A percentile compares a stretch with the other conserved stretches of the same genome.
Evolutionary conservation across 1,140 invertebrate genomes (phyloP).

Genomic region (Eriosoma lanigerum): DNA sequence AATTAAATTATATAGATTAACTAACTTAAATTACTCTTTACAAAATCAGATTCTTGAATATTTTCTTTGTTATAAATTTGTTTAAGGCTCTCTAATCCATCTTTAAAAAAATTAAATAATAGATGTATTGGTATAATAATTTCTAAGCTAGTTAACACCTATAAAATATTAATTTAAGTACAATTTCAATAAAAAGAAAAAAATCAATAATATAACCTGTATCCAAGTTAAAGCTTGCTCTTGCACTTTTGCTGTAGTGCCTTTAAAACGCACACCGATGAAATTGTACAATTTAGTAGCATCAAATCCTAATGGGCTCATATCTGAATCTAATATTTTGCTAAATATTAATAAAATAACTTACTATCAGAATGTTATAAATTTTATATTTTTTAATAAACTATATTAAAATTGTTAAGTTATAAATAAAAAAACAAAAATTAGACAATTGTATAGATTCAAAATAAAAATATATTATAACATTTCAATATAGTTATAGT

Average conservation of each 20-base stretch:
- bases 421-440: no score
- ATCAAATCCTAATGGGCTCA: slow-evolving; percentile 92
- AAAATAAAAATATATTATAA: no score
- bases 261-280: slow-evolving; percentile 81
- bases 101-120: slow-evolving; percentile 84
- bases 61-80: slow-evolving; percentile 37
- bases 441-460: no score
- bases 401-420: no score
- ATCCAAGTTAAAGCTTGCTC: slow-evolving; percentile 94
- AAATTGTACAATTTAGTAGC: slow-evolving; percentile 94
- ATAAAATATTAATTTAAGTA: slow-evolving; percentile 55
- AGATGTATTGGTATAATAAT: slow-evolving; percentile 84
- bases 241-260: slow-evolving; percentile 82
- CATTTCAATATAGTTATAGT: no score
- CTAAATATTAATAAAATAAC: slow-evolving; percentile 61
- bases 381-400: no score
- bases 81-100: slow-evolving; percentile 73
- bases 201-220: slow-evolving; percentile 67
- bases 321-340: slow-evolving; percentile 95
- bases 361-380: slow-evolving; percentile 26
- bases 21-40: slow-evolving; percentile 49
- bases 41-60: background rate
- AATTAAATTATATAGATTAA: background rate
- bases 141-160: slow-evolving; percentile 83
- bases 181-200: slow-evolving; percentile 3